phyloP scores from a whole-genome alignment of 2,888 invertebrate genomes.

The Sycophila texana region DNA sequence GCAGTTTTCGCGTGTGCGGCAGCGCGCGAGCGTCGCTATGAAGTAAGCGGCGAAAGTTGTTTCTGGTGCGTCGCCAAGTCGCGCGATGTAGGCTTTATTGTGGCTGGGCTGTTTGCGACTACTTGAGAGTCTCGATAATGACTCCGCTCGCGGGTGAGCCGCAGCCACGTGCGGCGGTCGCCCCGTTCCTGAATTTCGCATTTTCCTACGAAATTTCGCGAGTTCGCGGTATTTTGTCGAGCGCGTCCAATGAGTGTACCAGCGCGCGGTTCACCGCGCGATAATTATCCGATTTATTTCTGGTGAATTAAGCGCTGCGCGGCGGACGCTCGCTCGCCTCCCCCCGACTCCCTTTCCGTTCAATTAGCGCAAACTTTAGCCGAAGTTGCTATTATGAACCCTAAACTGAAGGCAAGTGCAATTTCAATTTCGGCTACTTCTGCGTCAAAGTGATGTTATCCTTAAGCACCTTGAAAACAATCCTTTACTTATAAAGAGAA shows the following conservation, averaged over 20 bases:
- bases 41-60: slow-evolving; percentile 47
- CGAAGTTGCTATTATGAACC: neutral
- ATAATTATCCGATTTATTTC: slow-evolving; percentile 25
- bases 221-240: neutral
- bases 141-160: slow-evolving; percentile 11
- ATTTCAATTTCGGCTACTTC: no score
- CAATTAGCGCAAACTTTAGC: slow-evolving; percentile 1
- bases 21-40: neutral
- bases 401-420: no score
- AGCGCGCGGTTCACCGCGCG: neutral
- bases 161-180: neutral
- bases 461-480: no score
- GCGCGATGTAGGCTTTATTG: slow-evolving; percentile 5
- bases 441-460: no score
- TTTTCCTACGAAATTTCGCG: slow-evolving; percentile 28
- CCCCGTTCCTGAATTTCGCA: neutral
- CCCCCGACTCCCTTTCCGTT: slow-evolving; percentile 3
- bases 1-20: neutral
- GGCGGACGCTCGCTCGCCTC: neutral
- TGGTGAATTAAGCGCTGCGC: neutral
- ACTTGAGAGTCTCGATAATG: slow-evolving; percentile 31
- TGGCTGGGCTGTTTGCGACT: slow-evolving; percentile 24
- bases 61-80: slow-evolving; percentile 53
- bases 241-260: neutral
- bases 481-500: no score